Conservation (phyloP, 2,797 vertebrate genomes). For the Emys orbicularis region DNA sequence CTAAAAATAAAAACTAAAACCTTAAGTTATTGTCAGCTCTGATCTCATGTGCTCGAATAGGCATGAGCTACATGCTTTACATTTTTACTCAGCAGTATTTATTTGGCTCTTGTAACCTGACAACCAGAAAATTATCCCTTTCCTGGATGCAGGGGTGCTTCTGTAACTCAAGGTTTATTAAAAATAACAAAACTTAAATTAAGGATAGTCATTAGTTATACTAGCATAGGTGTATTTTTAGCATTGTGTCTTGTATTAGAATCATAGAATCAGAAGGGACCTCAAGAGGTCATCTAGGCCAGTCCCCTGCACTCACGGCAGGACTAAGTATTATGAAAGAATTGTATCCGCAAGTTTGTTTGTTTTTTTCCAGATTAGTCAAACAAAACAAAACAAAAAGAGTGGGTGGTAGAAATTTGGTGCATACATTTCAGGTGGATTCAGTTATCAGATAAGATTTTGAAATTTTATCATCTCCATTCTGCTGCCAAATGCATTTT, state of each 20-base stretch:
- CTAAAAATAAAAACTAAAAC: constrained; percentile 19
- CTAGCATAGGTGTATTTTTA: neutral
- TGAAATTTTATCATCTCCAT: neutral
- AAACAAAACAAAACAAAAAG: neutral
- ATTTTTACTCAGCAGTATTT: neutral
- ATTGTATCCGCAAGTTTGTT: neutral
- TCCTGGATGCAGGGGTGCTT: neutral
- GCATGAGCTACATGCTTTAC: neutral
- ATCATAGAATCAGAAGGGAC: neutral
- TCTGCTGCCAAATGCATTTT: neutral
- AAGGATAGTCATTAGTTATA: neutral
- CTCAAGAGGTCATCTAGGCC: too few relatives aligned
- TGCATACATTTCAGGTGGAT: neutral
- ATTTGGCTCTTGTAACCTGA: neutral
- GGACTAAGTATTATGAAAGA: neutral
- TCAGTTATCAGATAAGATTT: neutral
- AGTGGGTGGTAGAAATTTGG: neutral
- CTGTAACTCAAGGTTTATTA: neutral
- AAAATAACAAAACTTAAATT: neutral
- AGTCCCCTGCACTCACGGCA: too few relatives aligned
- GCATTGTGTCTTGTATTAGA: neutral
- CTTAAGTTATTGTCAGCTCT: neutral
- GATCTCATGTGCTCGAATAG: neutral
- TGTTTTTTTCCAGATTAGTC: neutral
- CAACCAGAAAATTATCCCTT: neutral